phyloP scores from a whole-genome alignment of 2,113 vertebrate genomes.

The Spheniscus mendiculus region DNA sequence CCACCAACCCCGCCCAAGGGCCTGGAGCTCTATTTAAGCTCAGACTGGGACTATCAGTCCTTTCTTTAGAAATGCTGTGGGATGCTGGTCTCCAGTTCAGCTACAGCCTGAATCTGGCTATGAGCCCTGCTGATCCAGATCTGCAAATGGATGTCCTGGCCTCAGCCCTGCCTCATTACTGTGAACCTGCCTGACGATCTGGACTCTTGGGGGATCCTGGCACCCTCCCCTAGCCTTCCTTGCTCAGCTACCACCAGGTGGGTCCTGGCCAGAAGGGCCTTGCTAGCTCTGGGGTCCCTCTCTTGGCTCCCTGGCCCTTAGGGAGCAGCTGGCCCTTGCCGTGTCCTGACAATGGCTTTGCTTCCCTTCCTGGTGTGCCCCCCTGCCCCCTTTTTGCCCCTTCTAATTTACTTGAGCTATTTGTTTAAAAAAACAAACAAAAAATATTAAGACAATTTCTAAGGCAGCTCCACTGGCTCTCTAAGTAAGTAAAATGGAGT shows the following conservation, averaged over 20 bases:
- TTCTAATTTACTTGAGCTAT: not conserved
- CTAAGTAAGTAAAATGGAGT: not conserved
- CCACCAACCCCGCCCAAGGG: accelerated
- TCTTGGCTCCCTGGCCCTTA: not conserved
- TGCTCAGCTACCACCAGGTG: not conserved
- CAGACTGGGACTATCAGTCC: accelerated
- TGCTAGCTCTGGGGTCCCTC: not conserved
- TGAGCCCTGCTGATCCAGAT: not conserved
- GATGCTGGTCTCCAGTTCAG: not conserved
- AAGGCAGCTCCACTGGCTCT: not conserved
- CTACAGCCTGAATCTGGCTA: accelerated
- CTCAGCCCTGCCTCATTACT: not conserved
- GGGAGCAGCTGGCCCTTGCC: not conserved
- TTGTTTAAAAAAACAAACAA: not conserved
- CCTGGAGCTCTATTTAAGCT: not conserved
- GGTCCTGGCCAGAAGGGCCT: not conserved
- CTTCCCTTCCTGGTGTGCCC: not conserved
- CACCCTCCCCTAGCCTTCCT: not conserved
- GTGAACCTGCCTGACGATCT: not conserved
- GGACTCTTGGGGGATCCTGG: not conserved
- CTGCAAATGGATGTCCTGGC: too few relatives aligned
- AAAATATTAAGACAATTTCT: not conserved
- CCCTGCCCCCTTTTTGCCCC: accelerated
- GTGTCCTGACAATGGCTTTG: not conserved
- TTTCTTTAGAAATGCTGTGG: not conserved